Evolutionary conservation across 2,888 invertebrate species (phyloP), one percentile per base, ranked within the genome.

Genomic region (Folsomia candida): DNA sequence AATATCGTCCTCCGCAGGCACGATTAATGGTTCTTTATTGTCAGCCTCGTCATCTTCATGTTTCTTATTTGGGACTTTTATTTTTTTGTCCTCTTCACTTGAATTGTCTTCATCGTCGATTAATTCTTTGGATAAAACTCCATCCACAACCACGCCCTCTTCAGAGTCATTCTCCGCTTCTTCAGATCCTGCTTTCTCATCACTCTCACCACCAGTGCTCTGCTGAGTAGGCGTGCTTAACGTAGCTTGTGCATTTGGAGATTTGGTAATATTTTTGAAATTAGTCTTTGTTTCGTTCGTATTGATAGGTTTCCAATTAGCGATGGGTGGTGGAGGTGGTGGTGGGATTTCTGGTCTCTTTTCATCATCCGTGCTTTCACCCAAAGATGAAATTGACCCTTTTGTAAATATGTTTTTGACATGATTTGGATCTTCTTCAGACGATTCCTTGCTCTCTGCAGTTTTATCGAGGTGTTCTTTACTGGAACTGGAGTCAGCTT

Each of bases 21-120:
- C 47, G 20, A 22, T 26, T 14, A 26, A 51, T n/a, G 68, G 68
- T 20, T 68, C 51, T 20, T 29, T 61, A 22, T 69, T 3, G 0
- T 72, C 72, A 18, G 66, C 29, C 37, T 70, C 70, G 25, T 75
- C 72, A 68, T 75, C 72, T 51, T 75, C 75, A 1, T 69, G 65
- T 18, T 59, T 65, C 22, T 66, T 65, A n/a, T 60, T 67, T n/a
- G 63, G 24, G 14, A 61, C 47, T 20, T 61, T 47, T 3, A 4
- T 28, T 47, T 71, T 57, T 11, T 26, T 28, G 14, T 61, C 60
- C 60, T 75, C 71, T 57, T 75, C 71, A 0, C 70, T 62, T n/a
- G 70, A 70, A 2, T 22, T 37, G 3, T 60, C 61, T 20, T 75
- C 69, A 27, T 70, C 70, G 28, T n/a, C n/a, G n/a, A n/a, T n/a